Evolutionary conservation across 2,888 invertebrate species (phyloP).

Genomic region (Ferrisia virgata): DNA sequence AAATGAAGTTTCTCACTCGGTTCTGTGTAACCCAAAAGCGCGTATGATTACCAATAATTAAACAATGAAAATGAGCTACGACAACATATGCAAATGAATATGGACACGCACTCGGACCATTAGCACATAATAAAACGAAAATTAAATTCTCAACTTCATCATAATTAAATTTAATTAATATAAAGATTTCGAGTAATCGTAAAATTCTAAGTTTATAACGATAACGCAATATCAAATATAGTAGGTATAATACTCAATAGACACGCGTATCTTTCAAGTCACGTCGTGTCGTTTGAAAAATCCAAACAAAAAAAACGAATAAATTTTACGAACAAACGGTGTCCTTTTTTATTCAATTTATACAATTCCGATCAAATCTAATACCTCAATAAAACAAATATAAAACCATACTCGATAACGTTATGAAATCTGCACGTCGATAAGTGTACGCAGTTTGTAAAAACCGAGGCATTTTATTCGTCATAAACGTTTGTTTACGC

Average conservation of each 20-base stretch:
- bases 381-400: background rate
- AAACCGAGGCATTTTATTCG: constrained; percentile 11
- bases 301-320: background rate
- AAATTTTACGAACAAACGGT: background rate
- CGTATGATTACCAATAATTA: background rate
- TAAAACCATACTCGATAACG: background rate
- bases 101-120: background rate
- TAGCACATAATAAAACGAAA: background rate
- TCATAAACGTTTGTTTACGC: constrained; percentile 28
- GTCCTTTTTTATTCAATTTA: background rate
- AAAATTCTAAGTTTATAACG: background rate
- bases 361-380: background rate
- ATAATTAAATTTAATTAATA: constrained; percentile 14
- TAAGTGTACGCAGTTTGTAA: background rate
- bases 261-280: background rate
- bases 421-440: background rate
- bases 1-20: background rate
- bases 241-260: too few species aligned
- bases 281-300: background rate
- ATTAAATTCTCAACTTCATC: background rate
- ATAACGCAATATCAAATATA: background rate
- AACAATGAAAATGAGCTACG: background rate
- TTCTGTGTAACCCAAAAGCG: too few species aligned
- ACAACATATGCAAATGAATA: background rate
- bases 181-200: background rate